phyloP scores from a whole-genome alignment of 2,113 vertebrate genomes.

The Gavialis gangeticus region DNA sequence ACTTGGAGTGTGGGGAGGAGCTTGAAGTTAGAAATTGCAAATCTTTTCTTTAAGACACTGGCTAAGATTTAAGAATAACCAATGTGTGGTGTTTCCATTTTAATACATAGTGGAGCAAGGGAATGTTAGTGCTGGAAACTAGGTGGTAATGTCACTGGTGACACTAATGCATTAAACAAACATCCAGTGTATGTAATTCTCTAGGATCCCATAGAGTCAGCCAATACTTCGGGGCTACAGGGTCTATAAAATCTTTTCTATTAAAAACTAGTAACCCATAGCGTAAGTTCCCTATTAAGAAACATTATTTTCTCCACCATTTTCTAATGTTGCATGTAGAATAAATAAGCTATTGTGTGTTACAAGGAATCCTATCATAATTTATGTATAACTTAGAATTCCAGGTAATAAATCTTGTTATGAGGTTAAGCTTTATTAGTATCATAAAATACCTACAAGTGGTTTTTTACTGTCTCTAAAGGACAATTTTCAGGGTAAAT shows the following conservation, averaged over 20 bases:
- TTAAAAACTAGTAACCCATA: rapidly evolving
- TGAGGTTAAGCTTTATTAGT: background rate
- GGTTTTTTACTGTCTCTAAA: background rate
- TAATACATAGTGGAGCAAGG: too few species aligned
- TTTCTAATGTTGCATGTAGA: background rate
- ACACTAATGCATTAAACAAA: background rate
- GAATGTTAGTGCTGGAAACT: background rate
- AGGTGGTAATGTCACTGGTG: background rate
- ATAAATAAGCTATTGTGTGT: background rate
- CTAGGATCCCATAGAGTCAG: background rate
- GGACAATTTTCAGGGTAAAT: background rate
- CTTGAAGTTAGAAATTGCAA: background rate
- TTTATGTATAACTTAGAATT: background rate
- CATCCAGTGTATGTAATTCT: background rate
- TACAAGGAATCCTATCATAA: background rate
- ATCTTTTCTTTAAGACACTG: background rate
- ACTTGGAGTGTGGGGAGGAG: background rate
- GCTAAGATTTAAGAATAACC: background rate
- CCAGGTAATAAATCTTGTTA: background rate
- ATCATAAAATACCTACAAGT: background rate
- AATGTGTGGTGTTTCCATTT: too few species aligned
- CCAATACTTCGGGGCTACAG: background rate
- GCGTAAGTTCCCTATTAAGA: background rate
- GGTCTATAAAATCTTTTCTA: background rate
- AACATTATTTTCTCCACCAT: background rate